Base-by-base conservation (phyloP, 1,140 invertebrate species). In the Listronotus oregonensis region DNA sequence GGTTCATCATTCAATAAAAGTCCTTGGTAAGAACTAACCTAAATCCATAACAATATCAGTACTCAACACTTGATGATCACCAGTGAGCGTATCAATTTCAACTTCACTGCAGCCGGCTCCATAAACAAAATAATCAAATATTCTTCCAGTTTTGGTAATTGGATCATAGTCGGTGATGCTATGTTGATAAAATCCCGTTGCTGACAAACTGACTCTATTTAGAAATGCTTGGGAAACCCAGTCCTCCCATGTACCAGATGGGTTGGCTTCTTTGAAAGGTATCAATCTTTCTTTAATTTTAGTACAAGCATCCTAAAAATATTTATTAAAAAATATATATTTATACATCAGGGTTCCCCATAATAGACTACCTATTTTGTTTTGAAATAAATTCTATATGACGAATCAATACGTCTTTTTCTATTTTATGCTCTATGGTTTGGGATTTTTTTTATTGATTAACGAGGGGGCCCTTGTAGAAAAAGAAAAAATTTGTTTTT, bases 21-120 rank as follows among this genome's bases (percentile, higher is more conserved):
- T n/a, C n/a, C n/a, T n/a, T 12, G n/a, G 3, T 12, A 40, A 10
- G n/a, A 15, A 15, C 42, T 54, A 66, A 73, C 85, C 86, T 50
- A 97, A 83, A 80, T 97, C 95, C 95, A 97, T 97, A 0, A 97
- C 93, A 69, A 98, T 97, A 72, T 97, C 92, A 2, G 91, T 92
- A 74, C 88, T 84, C 47, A 95, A 75, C 6, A 96, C 88, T 79
- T 91, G 85, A 77, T 95, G 91, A 75, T 95, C 92, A 43, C 92
- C 93, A 21, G 91, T 95, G 0, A 95, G 80, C 74, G 90, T 93
- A 78, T 95, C 93, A 47, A 94, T 86, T 85, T 94, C 91, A 8
- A 95, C 92, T 78, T 91, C 90, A 2, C 88, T 86, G 70, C 87
- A 87, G n/a, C 89, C 90, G 7, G 85, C 89, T 0, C 92, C 92